These are phyloP conservation scores for Rhipidura dahli DNA, from an alignment of 2,113 vertebrate genomes.

Conservation along the genomic window DNA sequence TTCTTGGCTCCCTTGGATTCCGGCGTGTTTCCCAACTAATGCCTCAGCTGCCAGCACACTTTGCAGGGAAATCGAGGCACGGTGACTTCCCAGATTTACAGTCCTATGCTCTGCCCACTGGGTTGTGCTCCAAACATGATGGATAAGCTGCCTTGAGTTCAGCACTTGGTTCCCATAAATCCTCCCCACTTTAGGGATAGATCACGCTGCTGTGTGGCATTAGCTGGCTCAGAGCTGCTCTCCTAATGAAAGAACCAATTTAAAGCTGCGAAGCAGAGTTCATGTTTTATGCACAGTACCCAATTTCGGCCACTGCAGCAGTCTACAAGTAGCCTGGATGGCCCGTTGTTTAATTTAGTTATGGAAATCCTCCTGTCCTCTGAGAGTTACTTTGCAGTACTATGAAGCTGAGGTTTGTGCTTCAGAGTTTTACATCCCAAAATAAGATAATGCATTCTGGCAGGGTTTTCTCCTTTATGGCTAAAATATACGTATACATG, in stretches of 20 bases:
- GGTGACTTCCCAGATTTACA: not conserved
- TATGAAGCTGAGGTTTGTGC: not conserved
- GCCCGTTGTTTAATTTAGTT: not conserved
- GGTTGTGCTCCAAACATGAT: not conserved
- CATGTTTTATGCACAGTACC: not conserved
- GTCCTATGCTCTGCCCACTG: not conserved
- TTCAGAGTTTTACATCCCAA: conserved; percentile 46
- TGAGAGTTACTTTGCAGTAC: not conserved
- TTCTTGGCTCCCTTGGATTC: not conserved
- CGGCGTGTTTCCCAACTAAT: not conserved
- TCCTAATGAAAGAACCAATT: not conserved
- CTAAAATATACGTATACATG: conserved; percentile 39
- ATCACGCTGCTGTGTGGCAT: not conserved
- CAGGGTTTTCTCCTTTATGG: conserved; percentile 58
- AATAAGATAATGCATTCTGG: conserved; percentile 52
- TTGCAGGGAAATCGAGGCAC: conserved; percentile 3
- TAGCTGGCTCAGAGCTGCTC: not conserved
- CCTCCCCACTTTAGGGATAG: not conserved
- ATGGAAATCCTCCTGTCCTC: conserved; percentile 29
- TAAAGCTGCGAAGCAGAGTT: not conserved
- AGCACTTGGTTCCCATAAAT: not conserved
- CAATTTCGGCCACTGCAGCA: not conserved
- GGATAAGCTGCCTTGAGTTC: not conserved
- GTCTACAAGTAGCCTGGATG: not conserved
- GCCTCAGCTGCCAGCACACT: not conserved